Conservation (phyloP, 53 echinoderm and acorn worm species). For the Antedon mediterranea region DNA sequence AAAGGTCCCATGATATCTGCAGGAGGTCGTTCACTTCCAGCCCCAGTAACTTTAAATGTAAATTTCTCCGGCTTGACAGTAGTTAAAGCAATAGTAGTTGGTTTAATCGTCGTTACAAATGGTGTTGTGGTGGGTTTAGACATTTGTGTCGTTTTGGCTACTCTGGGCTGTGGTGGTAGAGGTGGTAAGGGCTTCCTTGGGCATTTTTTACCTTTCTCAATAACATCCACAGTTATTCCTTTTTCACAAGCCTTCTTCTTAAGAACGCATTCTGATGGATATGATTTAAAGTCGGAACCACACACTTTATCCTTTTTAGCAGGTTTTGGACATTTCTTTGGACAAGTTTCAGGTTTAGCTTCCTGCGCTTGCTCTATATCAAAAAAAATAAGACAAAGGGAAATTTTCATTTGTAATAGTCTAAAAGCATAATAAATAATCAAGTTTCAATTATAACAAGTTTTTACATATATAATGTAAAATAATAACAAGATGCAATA, state of each 20-base stretch:
- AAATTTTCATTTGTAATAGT: too few relatives aligned
- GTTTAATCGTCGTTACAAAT: not conserved
- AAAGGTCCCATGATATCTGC: not conserved
- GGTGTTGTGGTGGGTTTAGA: not conserved
- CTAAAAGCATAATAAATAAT: too few relatives aligned
- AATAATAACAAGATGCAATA: too few relatives aligned
- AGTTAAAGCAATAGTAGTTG: not conserved
- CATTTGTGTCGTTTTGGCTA: not conserved
- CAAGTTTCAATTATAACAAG: too few relatives aligned
- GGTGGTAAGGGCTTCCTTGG: not conserved
- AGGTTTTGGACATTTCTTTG: not conserved
- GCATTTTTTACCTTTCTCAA: not conserved
- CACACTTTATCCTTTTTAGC: not conserved
- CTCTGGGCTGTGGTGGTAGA: not conserved
- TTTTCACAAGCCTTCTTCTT: not conserved
- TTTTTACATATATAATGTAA: too few relatives aligned
- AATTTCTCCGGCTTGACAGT: not conserved
- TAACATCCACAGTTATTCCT: not conserved
- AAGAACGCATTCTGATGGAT: not conserved
- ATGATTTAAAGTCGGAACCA: not conserved
- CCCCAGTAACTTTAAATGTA: not conserved
- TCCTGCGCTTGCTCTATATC: not conserved
- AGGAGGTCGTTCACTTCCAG: not conserved
- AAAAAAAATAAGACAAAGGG: too few relatives aligned
- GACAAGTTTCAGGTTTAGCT: not conserved